A percentile compares a stretch with the other conserved stretches of the same genome.
phyloP scores from a whole-genome alignment of 1,140 invertebrate genomes.

The Scaptomyza graminum region DNA sequence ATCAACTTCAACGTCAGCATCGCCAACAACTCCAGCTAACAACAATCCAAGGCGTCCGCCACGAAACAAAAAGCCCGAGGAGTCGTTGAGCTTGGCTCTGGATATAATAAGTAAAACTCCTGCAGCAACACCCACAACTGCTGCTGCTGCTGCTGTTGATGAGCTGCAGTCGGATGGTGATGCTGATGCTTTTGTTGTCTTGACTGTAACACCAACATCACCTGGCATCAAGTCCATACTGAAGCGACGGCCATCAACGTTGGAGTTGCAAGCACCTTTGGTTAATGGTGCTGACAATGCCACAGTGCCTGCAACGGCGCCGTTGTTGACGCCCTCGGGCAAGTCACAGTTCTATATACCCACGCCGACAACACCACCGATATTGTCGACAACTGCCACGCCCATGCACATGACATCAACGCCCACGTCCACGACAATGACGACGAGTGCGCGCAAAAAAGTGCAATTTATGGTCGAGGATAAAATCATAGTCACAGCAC shows the following conservation, averaged over 20 bases:
- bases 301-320: conserved; percentile 14
- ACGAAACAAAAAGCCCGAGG: conserved; percentile 71
- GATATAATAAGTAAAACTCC: conserved; percentile 8
- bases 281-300: conserved; percentile 16
- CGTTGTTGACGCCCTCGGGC: conserved; percentile 74
- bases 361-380: conserved; percentile 83
- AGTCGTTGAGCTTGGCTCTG: conserved; percentile 20
- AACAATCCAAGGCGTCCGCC: conserved; percentile 79
- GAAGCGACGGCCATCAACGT: conserved; percentile 87
- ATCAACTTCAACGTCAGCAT: conserved; percentile 10
- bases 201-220: conserved; percentile 68
- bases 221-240: conserved; percentile 87
- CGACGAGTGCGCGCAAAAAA: conserved; percentile 84
- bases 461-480: conserved; percentile 87
- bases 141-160: conserved; percentile 2
- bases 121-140: conserved; percentile 10
- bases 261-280: conserved; percentile 45
- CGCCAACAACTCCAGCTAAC: conserved; percentile 4
- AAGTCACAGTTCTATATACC: conserved; percentile 88
- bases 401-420: background rate
- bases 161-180: conserved; percentile 11
- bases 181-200: conserved; percentile 49
- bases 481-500: conserved; percentile 78
- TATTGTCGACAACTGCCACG: conserved; percentile 17
- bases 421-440: conserved; percentile 3